These are phyloP conservation scores for Aspidiotus rigidus DNA, from an alignment of 2,888 invertebrate genomes.

Conservation along the genomic window DNA sequence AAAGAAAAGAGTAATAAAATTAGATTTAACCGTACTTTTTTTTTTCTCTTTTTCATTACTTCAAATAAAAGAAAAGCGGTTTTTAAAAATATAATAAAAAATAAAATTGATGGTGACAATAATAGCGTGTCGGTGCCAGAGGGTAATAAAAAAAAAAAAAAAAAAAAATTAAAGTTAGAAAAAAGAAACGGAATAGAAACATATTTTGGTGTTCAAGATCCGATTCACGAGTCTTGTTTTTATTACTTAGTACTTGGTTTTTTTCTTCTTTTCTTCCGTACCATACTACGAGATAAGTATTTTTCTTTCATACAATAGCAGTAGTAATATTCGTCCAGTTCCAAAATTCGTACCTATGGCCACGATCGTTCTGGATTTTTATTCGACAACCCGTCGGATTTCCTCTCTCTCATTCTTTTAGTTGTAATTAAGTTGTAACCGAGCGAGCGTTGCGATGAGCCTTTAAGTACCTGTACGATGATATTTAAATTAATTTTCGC, in stretches of 20 bases:
- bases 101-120: constrained; percentile 34
- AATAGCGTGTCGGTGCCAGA: constrained; percentile 34
- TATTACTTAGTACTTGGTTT: constrained; percentile 26
- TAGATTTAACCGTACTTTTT: constrained; percentile 29
- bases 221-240: constrained; percentile 31
- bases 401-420: no score
- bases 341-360: no score
- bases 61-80: constrained; percentile 33
- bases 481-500: no score
- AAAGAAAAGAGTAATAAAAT: constrained; percentile 29
- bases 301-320: background rate
- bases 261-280: background rate
- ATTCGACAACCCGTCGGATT: no score
- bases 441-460: no score
- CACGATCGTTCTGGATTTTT: no score
- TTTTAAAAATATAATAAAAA: constrained; percentile 33
- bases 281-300: constrained; percentile 12
- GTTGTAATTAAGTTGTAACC: no score
- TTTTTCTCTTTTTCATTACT: constrained; percentile 27
- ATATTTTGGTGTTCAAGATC: constrained; percentile 31
- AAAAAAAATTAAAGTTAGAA: constrained; percentile 1
- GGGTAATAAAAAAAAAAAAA: constrained; percentile 30
- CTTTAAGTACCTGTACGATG: no score
- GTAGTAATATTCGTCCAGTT: no score
- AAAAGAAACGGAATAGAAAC: constrained; percentile 24